Conservation (phyloP, 2,113 vertebrate genomes). For the Actinemys pallida region DNA sequence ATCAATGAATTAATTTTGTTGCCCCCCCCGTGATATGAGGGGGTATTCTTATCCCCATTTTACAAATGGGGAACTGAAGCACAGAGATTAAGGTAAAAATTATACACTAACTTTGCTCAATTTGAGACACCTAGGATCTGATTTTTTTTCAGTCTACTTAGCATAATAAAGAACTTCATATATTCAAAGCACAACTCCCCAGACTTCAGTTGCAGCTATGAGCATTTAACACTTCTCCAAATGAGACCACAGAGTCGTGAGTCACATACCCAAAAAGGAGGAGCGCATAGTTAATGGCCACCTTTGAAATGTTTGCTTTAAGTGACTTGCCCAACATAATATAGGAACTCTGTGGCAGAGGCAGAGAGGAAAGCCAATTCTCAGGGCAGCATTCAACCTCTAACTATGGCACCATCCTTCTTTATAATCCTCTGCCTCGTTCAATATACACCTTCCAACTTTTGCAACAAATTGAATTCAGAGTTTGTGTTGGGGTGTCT, state of each 20-base stretch:
- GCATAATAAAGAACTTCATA: background rate
- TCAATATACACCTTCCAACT: background rate
- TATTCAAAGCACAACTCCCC: background rate
- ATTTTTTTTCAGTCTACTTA: background rate
- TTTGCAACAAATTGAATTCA: background rate
- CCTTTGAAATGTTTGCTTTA: background rate
- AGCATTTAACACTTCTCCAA: background rate
- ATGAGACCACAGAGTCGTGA: background rate
- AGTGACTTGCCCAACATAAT: background rate
- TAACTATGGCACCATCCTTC: background rate
- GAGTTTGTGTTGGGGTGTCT: background rate
- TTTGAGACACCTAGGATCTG: background rate
- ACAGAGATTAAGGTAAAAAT: background rate
- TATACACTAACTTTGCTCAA: background rate
- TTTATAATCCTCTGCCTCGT: background rate
- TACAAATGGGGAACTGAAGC: background rate
- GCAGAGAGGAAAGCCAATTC: background rate
- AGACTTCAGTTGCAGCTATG: background rate
- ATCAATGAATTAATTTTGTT: background rate
- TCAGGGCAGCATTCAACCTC: background rate
- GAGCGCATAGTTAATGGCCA: background rate
- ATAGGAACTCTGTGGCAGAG: background rate
- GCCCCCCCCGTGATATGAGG: background rate
- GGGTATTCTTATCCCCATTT: background rate
- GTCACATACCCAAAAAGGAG: background rate